Evolutionary conservation across 2,113 vertebrate species (phyloP).

Genomic region (Bambusicola thoracicus): DNA sequence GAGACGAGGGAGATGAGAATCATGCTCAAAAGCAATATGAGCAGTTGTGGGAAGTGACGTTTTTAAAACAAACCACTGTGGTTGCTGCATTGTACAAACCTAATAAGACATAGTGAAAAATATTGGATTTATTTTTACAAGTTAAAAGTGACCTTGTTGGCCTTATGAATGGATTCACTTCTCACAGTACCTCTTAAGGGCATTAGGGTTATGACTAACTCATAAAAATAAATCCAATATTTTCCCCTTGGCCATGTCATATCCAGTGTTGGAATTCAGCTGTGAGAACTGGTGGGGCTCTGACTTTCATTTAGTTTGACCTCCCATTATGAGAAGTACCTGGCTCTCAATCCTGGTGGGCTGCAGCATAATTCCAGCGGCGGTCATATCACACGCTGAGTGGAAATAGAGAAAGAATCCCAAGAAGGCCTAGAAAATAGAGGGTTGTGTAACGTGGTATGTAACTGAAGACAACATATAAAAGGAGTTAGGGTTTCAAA

Average conservation of each 20-base stretch:
- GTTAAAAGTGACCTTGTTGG: slow-evolving; percentile 81
- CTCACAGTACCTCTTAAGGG: slow-evolving; percentile 77
- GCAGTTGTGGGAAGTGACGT: slow-evolving; percentile 56
- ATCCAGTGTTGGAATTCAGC: slow-evolving; percentile 78
- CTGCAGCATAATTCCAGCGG: not conserved
- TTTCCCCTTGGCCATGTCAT: slow-evolving; percentile 82
- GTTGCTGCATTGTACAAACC: slow-evolving; percentile 79
- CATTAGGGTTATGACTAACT: slow-evolving; percentile 83
- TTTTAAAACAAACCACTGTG: slow-evolving; percentile 53
- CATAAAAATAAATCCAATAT: slow-evolving; percentile 87
- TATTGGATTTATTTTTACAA: slow-evolving; percentile 86
- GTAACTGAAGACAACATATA: not conserved
- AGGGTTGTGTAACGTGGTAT: not conserved
- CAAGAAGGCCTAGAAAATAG: not conserved
- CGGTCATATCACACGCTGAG: not conserved
- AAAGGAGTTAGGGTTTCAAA: slow-evolving; percentile 10
- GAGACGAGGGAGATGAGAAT: not conserved
- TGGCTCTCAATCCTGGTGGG: slow-evolving; percentile 56
- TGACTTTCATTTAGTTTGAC: slow-evolving; percentile 76
- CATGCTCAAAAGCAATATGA: slow-evolving; percentile 59
- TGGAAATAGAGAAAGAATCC: not conserved
- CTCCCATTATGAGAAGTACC: slow-evolving; percentile 76
- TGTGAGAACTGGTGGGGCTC: slow-evolving; percentile 70
- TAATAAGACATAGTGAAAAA: slow-evolving; percentile 83
- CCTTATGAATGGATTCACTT: slow-evolving; percentile 82